These are phyloP conservation scores for Geopemphigus sp. DNA, from an alignment of 1,140 invertebrate species.

Conservation along the genomic window DNA sequence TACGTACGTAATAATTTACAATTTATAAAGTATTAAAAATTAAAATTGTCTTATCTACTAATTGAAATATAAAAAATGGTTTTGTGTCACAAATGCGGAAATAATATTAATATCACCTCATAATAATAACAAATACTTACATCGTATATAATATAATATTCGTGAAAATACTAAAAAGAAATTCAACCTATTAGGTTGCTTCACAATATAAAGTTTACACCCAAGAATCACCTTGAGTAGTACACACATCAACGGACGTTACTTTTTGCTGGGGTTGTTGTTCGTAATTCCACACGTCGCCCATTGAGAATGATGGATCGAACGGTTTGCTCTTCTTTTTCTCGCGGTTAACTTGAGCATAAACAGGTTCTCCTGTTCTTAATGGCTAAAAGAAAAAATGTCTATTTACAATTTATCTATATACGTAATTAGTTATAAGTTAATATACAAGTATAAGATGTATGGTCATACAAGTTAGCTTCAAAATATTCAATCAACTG, in stretches of 20 bases:
- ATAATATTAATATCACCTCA: constrained; percentile 47
- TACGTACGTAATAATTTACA: constrained; percentile 21
- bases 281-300: constrained; percentile 56
- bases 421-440: too few species aligned
- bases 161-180: neutral
- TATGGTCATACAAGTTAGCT: too few species aligned
- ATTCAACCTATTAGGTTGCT: neutral
- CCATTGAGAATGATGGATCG: constrained; percentile 57
- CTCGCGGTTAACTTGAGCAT: constrained; percentile 77
- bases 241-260: constrained; percentile 55
- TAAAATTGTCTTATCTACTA: constrained; percentile 21
- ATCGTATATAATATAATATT: constrained; percentile 12
- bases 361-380: constrained; percentile 69
- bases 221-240: constrained; percentile 61
- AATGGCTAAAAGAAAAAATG: constrained; percentile 57
- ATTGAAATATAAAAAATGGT: constrained; percentile 40
- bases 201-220: too few species aligned
- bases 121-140: constrained; percentile 39
- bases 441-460: too few species aligned
- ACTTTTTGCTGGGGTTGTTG: constrained; percentile 54
- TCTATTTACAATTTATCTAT: neutral
- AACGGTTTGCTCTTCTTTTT: constrained; percentile 71
- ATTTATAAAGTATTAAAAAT: constrained; percentile 32
- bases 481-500: too few species aligned
- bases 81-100: constrained; percentile 30